Evolutionary conservation across 2,113 vertebrate genomes (phyloP).

Genomic region (Heliornis fulica): DNA sequence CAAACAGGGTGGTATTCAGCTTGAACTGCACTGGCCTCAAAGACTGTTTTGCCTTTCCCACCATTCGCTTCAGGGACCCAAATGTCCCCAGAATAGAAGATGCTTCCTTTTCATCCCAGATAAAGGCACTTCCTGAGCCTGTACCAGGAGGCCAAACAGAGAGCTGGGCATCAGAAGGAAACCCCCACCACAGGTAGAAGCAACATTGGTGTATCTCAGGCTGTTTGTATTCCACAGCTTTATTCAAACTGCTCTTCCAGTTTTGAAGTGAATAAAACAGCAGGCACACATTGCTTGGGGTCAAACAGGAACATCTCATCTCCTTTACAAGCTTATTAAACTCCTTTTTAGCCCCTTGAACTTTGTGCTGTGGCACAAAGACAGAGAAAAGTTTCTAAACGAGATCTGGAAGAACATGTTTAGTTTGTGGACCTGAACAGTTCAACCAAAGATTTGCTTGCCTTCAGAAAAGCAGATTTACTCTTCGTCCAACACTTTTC

Average conservation of each 20-base stretch:
- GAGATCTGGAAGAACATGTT: background rate
- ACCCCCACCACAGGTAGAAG: background rate
- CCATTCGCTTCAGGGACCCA: background rate
- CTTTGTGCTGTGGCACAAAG: too few relatives aligned
- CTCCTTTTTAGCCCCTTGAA: background rate
- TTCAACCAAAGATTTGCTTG: background rate
- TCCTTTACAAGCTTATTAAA: background rate
- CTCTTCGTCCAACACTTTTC: background rate
- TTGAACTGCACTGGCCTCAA: background rate
- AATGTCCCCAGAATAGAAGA: background rate
- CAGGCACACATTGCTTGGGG: rapidly evolving
- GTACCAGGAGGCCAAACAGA: background rate
- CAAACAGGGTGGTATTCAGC: background rate
- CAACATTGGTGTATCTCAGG: background rate
- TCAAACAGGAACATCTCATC: background rate
- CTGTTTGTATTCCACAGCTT: background rate
- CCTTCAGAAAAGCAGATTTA: background rate
- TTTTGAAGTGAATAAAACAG: background rate
- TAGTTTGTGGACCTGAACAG: background rate
- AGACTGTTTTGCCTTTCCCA: background rate
- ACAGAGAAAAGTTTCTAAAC: background rate
- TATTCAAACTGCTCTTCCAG: background rate
- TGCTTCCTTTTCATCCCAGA: too few relatives aligned
- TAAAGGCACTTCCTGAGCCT: background rate
- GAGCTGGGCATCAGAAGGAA: background rate